Conservation (phyloP, 1,140 invertebrate genomes). For the Diplogasteroides magnus region DNA sequence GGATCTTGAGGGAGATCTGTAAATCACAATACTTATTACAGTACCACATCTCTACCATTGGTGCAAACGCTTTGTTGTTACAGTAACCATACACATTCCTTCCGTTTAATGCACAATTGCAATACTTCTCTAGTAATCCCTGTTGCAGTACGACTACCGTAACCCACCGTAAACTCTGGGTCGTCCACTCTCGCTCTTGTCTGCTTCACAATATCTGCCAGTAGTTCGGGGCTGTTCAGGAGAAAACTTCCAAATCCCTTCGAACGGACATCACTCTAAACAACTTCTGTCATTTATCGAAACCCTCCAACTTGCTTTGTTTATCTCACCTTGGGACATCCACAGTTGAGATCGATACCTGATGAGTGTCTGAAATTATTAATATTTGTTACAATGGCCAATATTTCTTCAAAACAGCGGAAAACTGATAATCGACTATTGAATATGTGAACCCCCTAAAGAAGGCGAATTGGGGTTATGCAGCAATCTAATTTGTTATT, state of each 20-base stretch:
- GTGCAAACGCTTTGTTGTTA: neutral
- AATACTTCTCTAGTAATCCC: no score
- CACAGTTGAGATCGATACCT: conserved; percentile 91
- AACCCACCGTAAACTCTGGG: conserved; percentile 17
- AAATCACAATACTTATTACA: neutral
- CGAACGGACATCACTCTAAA: conserved; percentile 69
- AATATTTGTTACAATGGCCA: no score
- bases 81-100: neutral
- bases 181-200: conserved; percentile 26
- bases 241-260: conserved; percentile 82
- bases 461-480: conserved; percentile 11
- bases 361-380: conserved; percentile 71
- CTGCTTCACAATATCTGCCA: conserved; percentile 58
- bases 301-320: no score
- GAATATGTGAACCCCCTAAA: no score
- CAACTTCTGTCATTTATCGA: no score
- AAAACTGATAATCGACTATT: no score
- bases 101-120: neutral
- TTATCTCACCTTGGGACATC: conserved; percentile 96
- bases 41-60: neutral
- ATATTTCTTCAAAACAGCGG: no score
- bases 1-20: conserved; percentile 30
- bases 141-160: no score
- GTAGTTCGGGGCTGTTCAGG: conserved; percentile 74
- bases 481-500: conserved; percentile 27